These are phyloP conservation scores for Cryptoblepharus egeriae DNA, from an alignment of 2,797 vertebrate genomes.

Conservation along the genomic window DNA sequence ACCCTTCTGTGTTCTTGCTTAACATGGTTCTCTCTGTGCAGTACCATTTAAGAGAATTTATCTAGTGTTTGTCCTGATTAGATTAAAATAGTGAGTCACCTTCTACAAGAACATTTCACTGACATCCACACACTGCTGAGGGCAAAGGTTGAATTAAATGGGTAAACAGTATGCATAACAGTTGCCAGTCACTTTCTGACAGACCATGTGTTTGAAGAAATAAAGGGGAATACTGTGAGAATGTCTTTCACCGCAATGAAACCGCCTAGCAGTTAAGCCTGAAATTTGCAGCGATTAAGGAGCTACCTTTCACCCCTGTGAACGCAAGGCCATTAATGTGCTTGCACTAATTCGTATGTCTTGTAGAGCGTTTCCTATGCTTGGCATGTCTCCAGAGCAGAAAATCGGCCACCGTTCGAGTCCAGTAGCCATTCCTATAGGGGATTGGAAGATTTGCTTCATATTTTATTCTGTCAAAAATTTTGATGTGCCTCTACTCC, in stretches of 20 bases:
- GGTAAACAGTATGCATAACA: fast-evolving
- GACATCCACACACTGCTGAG: conserved; percentile 18
- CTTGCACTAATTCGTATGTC: not conserved
- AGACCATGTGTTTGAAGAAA: not conserved
- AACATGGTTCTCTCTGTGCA: too few species aligned
- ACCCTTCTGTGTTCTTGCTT: not conserved
- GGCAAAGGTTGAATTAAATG: conserved; percentile 3
- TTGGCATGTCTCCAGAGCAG: not conserved
- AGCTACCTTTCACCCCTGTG: not conserved
- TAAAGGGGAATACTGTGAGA: not conserved
- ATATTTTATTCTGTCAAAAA: conserved; percentile 12
- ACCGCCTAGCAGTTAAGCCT: conserved; percentile 14
- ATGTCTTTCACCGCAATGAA: not conserved
- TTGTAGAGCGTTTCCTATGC: conserved; percentile 16
- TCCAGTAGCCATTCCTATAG: not conserved
- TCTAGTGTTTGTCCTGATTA: conserved; percentile 6
- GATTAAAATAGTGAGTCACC: not conserved
- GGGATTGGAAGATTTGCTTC: not conserved
- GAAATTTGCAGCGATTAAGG: conserved; percentile 13
- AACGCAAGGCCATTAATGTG: conserved; percentile 24
- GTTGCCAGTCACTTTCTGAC: not conserved
- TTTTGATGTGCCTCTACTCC: not conserved
- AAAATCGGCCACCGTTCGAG: not conserved
- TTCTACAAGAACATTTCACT: conserved; percentile 15
- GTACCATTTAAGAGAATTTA: not conserved